A percentile compares a stretch with the other conserved stretches of the same genome.
Evolutionary conservation across 2,888 invertebrate genomes (phyloP).

Genomic region (Margaritifera margaritifera): DNA sequence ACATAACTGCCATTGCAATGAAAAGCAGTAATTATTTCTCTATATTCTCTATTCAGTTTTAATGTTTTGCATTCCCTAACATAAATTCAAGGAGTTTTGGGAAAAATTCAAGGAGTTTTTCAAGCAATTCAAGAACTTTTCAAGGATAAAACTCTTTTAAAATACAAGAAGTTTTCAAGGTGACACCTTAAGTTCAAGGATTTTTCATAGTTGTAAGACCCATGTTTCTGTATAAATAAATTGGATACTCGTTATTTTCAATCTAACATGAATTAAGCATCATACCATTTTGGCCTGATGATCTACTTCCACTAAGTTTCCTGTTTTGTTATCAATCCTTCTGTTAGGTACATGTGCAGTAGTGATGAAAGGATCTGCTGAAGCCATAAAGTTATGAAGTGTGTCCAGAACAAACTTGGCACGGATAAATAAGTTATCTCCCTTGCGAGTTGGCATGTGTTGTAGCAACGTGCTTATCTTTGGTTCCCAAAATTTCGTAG

Average conservation of each 20-base stretch:
- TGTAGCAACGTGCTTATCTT: conserved; percentile 56
- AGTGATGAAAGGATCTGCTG: conserved; percentile 59
- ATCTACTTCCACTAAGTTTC: conserved; percentile 38
- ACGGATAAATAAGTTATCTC: conserved; percentile 59
- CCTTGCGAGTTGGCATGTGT: conserved; percentile 49
- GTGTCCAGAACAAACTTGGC: conserved; percentile 67
- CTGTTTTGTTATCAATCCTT: conserved; percentile 45
- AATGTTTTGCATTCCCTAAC: too few relatives aligned
- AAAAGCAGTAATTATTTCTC: too few relatives aligned
- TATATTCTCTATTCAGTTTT: too few relatives aligned
- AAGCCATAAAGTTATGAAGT: conserved; percentile 62
- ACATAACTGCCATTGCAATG: too few relatives aligned
- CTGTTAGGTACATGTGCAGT: conserved; percentile 59
- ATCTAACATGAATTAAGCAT: neutral
- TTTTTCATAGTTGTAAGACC: too few relatives aligned
- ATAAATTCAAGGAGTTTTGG: too few relatives aligned
- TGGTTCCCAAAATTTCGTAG: conserved; percentile 47
- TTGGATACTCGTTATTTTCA: neutral
- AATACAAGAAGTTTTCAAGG: too few relatives aligned
- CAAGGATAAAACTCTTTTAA: too few relatives aligned
- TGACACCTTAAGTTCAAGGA: too few relatives aligned
- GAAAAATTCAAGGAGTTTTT: too few relatives aligned
- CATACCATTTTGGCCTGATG: conserved; percentile 44
- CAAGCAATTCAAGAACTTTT: too few relatives aligned
- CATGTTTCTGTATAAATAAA: too few relatives aligned